A percentile compares a stretch with the other conserved stretches of the same genome.
These are phyloP conservation scores for Telmatochromis bifrenatus DNA, from an alignment of 2,113 vertebrate species.

Conservation along the genomic window DNA sequence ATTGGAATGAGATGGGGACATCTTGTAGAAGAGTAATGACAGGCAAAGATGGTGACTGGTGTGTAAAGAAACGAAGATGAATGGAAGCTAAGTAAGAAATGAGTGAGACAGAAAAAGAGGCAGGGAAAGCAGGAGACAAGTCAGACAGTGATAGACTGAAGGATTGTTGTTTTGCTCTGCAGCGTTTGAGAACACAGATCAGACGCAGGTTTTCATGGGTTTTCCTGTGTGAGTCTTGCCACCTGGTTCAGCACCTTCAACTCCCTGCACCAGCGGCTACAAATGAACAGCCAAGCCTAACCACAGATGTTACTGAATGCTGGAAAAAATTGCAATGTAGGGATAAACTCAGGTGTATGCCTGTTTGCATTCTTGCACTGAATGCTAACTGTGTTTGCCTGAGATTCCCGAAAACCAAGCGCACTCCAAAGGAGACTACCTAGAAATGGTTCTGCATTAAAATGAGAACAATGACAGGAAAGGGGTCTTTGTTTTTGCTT, in stretches of 20 bases:
- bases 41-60: neutral
- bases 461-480: conserved; percentile 49
- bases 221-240: conserved; percentile 15
- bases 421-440: neutral
- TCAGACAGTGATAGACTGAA: neutral
- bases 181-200: neutral
- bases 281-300: neutral
- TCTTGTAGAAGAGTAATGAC: neutral
- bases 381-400: neutral
- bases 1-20: neutral
- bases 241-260: conserved; percentile 14
- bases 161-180: neutral
- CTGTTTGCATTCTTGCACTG: neutral
- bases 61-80: neutral
- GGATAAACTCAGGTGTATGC: neutral
- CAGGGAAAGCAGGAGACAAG: neutral
- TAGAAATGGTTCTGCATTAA: neutral
- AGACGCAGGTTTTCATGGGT: neutral
- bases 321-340: neutral
- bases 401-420: neutral
- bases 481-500: neutral
- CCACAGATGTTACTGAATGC: conserved; percentile 2
- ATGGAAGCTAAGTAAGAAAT: neutral
- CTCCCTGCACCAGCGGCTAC: neutral
- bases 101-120: neutral